Evolutionary conservation across 1,140 invertebrate species (phyloP).

Genomic region (Drosophila ohnishii): DNA sequence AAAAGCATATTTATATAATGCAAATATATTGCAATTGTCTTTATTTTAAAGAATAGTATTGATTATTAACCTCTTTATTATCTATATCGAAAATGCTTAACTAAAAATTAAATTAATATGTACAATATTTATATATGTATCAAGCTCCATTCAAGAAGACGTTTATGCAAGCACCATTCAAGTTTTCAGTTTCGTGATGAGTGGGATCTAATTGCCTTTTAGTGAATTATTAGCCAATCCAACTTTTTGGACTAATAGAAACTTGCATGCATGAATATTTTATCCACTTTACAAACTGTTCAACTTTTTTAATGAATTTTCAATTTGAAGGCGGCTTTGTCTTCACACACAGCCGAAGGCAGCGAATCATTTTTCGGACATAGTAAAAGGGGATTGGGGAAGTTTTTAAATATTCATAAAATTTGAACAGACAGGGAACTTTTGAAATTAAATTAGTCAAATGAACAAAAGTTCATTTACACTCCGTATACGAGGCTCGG

Average conservation of each 20-base stretch:
- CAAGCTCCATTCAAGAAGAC: background rate
- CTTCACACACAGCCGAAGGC: conserved; percentile 39
- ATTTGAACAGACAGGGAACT: conserved; percentile 67
- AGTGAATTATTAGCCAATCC: conserved; percentile 67
- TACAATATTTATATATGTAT: too few species aligned
- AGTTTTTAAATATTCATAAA: conserved; percentile 80
- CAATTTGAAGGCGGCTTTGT: conserved; percentile 74
- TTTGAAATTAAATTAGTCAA: conserved; percentile 78
- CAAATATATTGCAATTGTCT: too few species aligned
- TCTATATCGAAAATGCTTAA: too few species aligned
- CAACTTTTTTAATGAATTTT: conserved; percentile 81
- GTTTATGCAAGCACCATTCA: conserved; percentile 17
- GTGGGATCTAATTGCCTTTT: conserved; percentile 69
- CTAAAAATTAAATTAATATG: too few species aligned
- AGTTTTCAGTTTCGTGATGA: conserved; percentile 35
- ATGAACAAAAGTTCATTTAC: conserved; percentile 73
- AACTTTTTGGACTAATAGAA: conserved; percentile 72
- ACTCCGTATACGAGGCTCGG: conserved; percentile 16
- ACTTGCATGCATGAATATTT: conserved; percentile 78
- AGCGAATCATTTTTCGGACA: conserved; percentile 60
- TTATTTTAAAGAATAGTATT: too few species aligned
- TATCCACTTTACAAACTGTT: conserved; percentile 70
- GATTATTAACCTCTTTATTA: too few species aligned
- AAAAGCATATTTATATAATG: too few species aligned
- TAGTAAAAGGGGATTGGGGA: conserved; percentile 18